Base-by-base conservation (phyloP, 2,888 invertebrate genomes). In the Abscondita cerata region DNA sequence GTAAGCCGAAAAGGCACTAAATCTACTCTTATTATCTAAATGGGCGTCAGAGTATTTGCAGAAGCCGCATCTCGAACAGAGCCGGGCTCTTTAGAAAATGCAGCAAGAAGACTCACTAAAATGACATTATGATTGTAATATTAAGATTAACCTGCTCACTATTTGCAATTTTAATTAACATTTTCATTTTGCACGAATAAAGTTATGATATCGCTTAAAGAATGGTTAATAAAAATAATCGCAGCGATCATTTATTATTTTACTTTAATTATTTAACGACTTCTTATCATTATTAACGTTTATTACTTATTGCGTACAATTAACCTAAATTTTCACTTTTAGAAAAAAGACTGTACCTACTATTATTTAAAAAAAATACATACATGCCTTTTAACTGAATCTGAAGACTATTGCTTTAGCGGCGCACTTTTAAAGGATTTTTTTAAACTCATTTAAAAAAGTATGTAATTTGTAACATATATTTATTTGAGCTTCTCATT, bases 401-500 rank as follows among this genome's bases (percentile, higher is more conserved):
- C 11, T 33, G 36, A 36, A 36, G 11, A 5, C 13, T 9, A 11
- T 12, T 36, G 2, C 36, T 36, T 12, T 12, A 11, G 36, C 3
- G 36, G 36, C 13, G 36, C 11, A 36, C 11, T 36, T 36, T 36
- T 36, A 36, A 2, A 25, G 2, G 2, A 25, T 4, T 4, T 4
- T 6, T 36, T 2, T 3, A 36, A 36, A 3, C 3, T 11, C 31
- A 25, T 5, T 19, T 48, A 12, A 19, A 48, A 48, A 19, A 31
- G 5, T 31, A 31, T 2, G 2, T 48, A 48, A 86, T 87, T 88
- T 87, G 88, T 89, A 89, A 89, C 89, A 89, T 89, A 89, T 89
- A 89, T 89, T 89, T 89, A 89, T 89, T 89, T 90, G 89, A 89
- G 89, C 89, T 87, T 89, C 84, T 89, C 88, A 89, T 89, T 89